Percentiles rank a stretch among this genome's conserved stretches.
Conservation (phyloP, 1,140 invertebrate species). For the Diabrotica virgifera region DNA sequence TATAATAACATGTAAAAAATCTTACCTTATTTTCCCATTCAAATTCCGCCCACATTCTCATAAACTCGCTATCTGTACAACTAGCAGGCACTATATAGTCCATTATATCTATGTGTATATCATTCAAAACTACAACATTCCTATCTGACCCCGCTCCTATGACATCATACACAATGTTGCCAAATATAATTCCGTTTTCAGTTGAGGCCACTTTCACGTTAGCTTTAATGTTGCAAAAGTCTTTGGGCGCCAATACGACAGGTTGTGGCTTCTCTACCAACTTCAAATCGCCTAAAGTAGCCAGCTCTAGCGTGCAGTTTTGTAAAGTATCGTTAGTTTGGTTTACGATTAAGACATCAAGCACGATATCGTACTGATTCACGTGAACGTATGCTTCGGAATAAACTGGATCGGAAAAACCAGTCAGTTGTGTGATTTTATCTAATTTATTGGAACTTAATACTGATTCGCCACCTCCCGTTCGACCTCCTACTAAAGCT, state of each 20-base stretch:
- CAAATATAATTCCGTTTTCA: slow-evolving; percentile 99
- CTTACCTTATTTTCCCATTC: slow-evolving; percentile 98
- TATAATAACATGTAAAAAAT: neutral
- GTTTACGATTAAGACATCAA: slow-evolving; percentile 97
- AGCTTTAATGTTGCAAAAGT: slow-evolving; percentile 98
- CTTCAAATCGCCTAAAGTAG: slow-evolving; percentile 96
- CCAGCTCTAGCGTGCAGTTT: slow-evolving; percentile 96
- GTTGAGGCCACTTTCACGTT: slow-evolving; percentile 94
- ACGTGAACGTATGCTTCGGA: slow-evolving; percentile 99
- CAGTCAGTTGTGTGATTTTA: slow-evolving; percentile 98
- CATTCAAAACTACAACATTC: slow-evolving; percentile 97
- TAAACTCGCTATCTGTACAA: slow-evolving; percentile 93
- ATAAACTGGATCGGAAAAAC: slow-evolving; percentile 98
- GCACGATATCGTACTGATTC: slow-evolving; percentile 97
- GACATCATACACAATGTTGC: slow-evolving; percentile 99
- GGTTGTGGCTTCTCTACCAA: slow-evolving; percentile 96
- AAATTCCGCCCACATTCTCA: slow-evolving; percentile 99
- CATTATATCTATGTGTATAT: slow-evolving; percentile 99
- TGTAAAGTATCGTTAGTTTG: slow-evolving; percentile 97
- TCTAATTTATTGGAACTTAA: slow-evolving; percentile 65
- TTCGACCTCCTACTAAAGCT: slow-evolving; percentile 71
- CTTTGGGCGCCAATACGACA: slow-evolving; percentile 91
- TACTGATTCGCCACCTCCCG: slow-evolving; percentile 47
- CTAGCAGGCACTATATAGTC: slow-evolving; percentile 98
- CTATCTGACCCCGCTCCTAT: slow-evolving; percentile 88